A percentile compares a stretch with the other conserved stretches of the same genome.
phyloP scores from a whole-genome alignment of 2,113 vertebrate genomes.

The Cathartes aura region DNA sequence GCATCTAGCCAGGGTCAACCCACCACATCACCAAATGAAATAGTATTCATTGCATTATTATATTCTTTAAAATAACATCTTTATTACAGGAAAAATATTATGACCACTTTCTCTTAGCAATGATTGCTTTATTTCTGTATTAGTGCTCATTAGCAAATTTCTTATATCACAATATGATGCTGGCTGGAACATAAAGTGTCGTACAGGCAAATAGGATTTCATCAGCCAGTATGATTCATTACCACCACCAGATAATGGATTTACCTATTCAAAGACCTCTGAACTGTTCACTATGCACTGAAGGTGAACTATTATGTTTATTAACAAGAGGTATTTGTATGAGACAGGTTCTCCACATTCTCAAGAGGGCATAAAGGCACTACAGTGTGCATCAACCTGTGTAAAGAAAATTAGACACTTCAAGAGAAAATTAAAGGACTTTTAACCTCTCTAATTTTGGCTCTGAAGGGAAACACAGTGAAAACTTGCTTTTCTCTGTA shows the following conservation, averaged over 20 bases:
- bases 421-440: not conserved
- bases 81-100: not conserved
- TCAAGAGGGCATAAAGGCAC: not conserved
- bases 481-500: not conserved
- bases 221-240: not conserved
- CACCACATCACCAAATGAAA: not conserved
- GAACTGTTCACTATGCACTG: not conserved
- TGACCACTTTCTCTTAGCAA: not conserved
- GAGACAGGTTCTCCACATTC: not conserved
- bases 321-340: not conserved
- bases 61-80: not conserved
- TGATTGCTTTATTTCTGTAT: not conserved
- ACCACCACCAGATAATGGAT: not conserved
- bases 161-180: not conserved
- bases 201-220: not conserved
- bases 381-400: not conserved
- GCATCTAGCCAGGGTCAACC: too few relatives aligned
- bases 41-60: not conserved
- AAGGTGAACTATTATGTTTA: not conserved
- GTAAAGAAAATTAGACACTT: not conserved
- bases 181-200: not conserved
- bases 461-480: not conserved
- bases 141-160: not conserved
- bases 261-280: not conserved
- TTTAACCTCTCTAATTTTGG: not conserved